Base-by-base conservation (phyloP, 2,888 invertebrate species). In the Matsumyia berberina region DNA sequence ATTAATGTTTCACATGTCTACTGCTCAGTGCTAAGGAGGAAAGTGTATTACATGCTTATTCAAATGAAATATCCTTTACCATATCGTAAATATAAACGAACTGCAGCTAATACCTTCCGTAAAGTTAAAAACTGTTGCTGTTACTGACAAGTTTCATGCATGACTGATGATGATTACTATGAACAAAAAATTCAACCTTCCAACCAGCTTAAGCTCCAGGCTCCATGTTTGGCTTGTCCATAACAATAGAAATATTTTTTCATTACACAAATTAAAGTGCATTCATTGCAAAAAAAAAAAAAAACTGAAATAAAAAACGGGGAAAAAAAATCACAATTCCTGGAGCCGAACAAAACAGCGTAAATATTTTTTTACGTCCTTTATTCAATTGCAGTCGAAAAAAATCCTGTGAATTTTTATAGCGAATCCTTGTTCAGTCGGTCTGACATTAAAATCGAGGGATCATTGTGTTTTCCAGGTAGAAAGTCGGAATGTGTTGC, bases 401-500 rank as follows among this genome's bases (percentile, higher is more conserved):
- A 24, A 12, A 29, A 17, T 44, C 17, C 31, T 11, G 12, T 9
- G 15, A 60, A 31, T 44, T 60, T 60, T 17, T 31, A 44, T 60
- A 15, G 44, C 17, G 44, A 46, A 62, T 33, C 15, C 62, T 44
- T 62, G 62, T 17, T 62, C 62, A 62, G 62, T 17, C 17, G 31
- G 15, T 31, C 17, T 62, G 31, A 31, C 44, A 60, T 44, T 0
- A 44, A 60, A 42, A 60, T 31, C 15, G 31, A 31, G 12, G 39
- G 31, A 44, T 44, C 44, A 9, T 15, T 1, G 24, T 24, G 24
- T 24, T 24, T 24, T 24, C 4, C 24, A 24, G 24, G 60, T 60
- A 60, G 60, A 31, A 60, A 44, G 44, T 60, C 29, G 60, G 60
- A 44, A 44, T 44, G 44, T 60, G 31, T 24, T 24, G 24, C 4